Evolutionary conservation across 1,140 invertebrate species (phyloP).

Genomic region (Conus betulinus): DNA sequence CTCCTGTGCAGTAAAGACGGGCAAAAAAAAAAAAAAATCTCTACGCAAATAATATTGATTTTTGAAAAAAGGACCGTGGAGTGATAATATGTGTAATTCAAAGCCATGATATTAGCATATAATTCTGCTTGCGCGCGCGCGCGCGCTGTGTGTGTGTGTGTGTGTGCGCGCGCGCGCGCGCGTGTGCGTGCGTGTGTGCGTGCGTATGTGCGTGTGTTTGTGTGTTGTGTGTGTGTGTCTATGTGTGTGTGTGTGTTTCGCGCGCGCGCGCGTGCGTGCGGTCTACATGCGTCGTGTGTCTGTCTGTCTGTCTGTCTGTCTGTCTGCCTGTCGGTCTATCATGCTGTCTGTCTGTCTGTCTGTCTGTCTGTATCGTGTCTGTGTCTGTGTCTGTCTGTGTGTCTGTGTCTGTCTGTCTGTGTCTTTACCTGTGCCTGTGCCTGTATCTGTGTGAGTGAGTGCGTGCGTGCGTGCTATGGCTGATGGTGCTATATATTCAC

Average conservation of each 20-base stretch:
- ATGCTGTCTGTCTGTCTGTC: not conserved
- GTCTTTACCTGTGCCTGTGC: too few relatives aligned
- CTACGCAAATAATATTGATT: too few relatives aligned
- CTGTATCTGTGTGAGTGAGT: too few relatives aligned
- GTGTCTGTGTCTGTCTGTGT: not conserved
- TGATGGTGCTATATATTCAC: too few relatives aligned
- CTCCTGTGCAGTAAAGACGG: too few relatives aligned
- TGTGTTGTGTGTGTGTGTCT: not conserved
- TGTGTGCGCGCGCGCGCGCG: not conserved
- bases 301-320: not conserved
- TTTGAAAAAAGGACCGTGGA: too few relatives aligned
- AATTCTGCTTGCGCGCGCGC: not conserved
- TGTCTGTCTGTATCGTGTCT: constrained; percentile 5
- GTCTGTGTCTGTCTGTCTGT: too few relatives aligned
- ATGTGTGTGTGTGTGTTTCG: not conserved
- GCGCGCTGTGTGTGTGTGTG: not conserved
- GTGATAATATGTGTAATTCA: too few relatives aligned
- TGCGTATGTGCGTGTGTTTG: not conserved
- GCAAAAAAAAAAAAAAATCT: too few relatives aligned
- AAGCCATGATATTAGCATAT: too few relatives aligned
- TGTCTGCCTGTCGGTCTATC: not conserved
- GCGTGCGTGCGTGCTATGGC: too few relatives aligned
- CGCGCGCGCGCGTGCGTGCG: too few relatives aligned
- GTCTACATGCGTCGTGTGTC: not conserved
- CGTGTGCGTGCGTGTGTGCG: not conserved